Evolutionary conservation across 2,797 vertebrate genomes (phyloP), one percentile per base, ranked within the genome.

Genomic region (Channa striata): DNA sequence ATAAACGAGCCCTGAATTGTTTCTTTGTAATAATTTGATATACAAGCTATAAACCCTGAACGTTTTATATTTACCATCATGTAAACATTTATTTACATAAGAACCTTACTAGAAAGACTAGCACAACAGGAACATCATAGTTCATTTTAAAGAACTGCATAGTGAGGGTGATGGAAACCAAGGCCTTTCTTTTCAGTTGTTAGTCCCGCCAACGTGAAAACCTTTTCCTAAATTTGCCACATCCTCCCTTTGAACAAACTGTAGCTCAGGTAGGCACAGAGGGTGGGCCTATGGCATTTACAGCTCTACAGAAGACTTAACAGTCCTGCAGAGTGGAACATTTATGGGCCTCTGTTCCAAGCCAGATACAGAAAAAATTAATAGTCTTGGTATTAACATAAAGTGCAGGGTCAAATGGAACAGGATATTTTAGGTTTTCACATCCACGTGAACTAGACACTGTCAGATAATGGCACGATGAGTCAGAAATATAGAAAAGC

Each of bases 251-350:
- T 39, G 36, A 66, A 9, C 61, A 59, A 37, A 40, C n/a, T 21
- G 58, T 20, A 25, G 21, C 42, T 20, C 59, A 17, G 19, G 17
- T 33, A 61, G 30, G 50, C 37, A 19, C 9, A 37, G 25, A 21
- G 23, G 33, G 50, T n/a, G 44, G 23, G 67, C 17, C 44, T 21
- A 16, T 76, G 68, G 51, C 68, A 69, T 75, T 78, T 78, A 11
- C 57, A 21, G 34, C 25, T 66, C 39, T 39, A 25, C 39, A 54
- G 46, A 59, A 62, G 16, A 34, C 8, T 1, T 10, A 6, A 12
- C 59, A 11, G 30, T 19, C 25, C 39, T 44, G 47, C 57, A 51
- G 43, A 5, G 33, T 20, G 37, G 2, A 51, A 49, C 54, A 62
- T 67, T 59, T 21, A 12, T 11, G 8, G 16, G 11, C 34, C 43